These are phyloP conservation scores for Machimus atricapillus DNA, from an alignment of 2,888 invertebrate genomes.

Conservation along the genomic window DNA sequence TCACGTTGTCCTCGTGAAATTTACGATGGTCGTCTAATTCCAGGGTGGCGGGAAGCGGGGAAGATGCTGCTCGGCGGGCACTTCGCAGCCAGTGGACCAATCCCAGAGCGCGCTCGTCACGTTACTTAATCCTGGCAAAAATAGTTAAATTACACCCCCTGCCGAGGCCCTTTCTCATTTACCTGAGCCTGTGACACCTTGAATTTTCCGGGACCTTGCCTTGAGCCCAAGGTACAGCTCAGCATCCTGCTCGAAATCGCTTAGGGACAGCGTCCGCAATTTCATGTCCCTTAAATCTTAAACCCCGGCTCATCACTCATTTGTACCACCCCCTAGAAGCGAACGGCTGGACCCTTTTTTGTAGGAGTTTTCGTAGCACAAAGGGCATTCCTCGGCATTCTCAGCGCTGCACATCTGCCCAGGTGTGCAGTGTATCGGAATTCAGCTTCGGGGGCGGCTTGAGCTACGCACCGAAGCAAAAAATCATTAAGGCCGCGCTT, in stretches of 20 bases:
- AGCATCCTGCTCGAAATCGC: not conserved
- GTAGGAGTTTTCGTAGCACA: not conserved
- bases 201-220: not conserved
- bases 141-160: not conserved
- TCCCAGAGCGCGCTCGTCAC: not conserved
- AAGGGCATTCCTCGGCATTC: not conserved
- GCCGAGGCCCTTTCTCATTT: not conserved
- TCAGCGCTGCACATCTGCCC: constrained; percentile 40
- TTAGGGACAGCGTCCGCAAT: not conserved
- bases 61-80: not conserved
- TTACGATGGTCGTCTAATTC: not conserved
- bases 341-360: not conserved
- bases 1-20: not conserved
- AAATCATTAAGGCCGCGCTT: not conserved
- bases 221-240: not conserved
- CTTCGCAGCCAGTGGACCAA: not conserved
- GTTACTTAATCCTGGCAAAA: not conserved
- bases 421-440: constrained; percentile 42
- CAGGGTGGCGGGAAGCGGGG: not conserved
- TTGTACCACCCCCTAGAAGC: not conserved
- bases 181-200: not conserved
- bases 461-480: not conserved
- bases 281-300: not conserved
- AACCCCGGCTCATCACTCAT: not conserved
- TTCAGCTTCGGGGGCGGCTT: not conserved